Base-by-base conservation (phyloP, 2,113 vertebrate genomes). In the Phaethornis superciliosus region DNA sequence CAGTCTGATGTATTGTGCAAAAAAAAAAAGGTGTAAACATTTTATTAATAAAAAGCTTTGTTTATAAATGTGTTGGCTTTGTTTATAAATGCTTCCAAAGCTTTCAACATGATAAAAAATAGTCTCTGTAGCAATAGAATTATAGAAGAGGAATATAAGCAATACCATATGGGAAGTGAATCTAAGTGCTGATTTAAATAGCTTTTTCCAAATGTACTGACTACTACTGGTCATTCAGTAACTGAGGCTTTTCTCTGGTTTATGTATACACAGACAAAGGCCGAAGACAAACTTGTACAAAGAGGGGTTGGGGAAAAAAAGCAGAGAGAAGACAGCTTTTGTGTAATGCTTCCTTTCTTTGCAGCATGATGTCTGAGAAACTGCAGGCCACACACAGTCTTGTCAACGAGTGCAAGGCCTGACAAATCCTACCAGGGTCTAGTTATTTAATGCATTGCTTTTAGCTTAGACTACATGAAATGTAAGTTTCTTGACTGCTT, bases 31-130 rank as follows among this genome's bases (percentile, higher is more conserved):
- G 95, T 98, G 97, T 98, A 97, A 96, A 98, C 98, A 97, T 96
- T 99, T 99, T 99, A 98, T 97, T 98, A 99, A 98, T 98, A 98
- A 99, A 98, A 98, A 95, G 81, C 95, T 97, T 90, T 96, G 96
- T 98, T 98, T 98, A 96, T 96, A 97, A 93, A 89, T 70, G 67
- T 10, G 32, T 35, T 87, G 59, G 10, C 26, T 91, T 94, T 89
- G 37, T 80, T 96, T 92, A 51, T n/a, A 80, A 71, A 42, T 91
- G 44, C n/a, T 95, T 87, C 27, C 32, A 68, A 65, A 91, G 68
- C 55, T 88, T 16, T 40, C 28, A 44, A 19, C 9, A 15, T n/a
- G 16, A 68, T 87, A 51, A 44, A 54, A 89, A 90, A 27, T 11
- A 67, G 63, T 86, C 47, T 84, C 33, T 87, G 5, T 58, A 88